Percentiles rank a stretch among this genome's conserved stretches.
Conservation (phyloP, 1,140 invertebrate species). For the Antheraea mylitta region DNA sequence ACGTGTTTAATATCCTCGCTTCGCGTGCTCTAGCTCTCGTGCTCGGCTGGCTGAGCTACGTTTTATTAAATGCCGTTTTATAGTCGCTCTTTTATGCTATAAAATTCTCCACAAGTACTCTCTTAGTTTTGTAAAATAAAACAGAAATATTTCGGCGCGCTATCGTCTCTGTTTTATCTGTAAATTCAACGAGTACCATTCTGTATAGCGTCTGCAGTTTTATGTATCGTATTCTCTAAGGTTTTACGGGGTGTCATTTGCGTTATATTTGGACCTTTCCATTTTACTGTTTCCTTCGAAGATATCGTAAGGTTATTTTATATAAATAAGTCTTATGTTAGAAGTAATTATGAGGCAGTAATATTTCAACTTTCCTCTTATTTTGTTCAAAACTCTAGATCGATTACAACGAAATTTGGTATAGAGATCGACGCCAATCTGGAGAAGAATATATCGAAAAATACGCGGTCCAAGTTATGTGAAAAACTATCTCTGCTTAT, state of each 20-base stretch:
- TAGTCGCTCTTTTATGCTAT: constrained; percentile 38
- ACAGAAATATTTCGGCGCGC: constrained; percentile 42
- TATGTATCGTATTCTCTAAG: constrained; percentile 44
- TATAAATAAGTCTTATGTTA: constrained; percentile 15
- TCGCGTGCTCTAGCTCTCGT: constrained; percentile 1
- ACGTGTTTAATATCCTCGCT: constrained; percentile 17
- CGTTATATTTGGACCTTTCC: constrained; percentile 25
- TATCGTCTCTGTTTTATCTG: constrained; percentile 40
- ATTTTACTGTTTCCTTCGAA: neutral
- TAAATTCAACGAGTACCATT: constrained; percentile 41
- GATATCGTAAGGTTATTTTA: neutral
- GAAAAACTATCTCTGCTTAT: too few relatives aligned
- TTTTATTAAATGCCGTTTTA: constrained; percentile 57
- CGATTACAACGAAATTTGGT: neutral
- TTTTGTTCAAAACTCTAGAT: neutral
- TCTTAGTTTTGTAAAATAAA: constrained; percentile 57
- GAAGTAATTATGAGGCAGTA: neutral
- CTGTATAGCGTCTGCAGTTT: constrained; percentile 47
- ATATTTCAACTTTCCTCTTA: neutral
- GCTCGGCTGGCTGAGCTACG: constrained; percentile 22
- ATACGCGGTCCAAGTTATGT: too few relatives aligned
- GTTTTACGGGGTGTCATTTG: constrained; percentile 48
- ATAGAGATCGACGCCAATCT: too few relatives aligned
- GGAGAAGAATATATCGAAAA: too few relatives aligned
- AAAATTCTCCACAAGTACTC: constrained; percentile 41